phyloP scores from a whole-genome alignment of 2,113 vertebrate species.

The Phyllopteryx taeniolatus region DNA sequence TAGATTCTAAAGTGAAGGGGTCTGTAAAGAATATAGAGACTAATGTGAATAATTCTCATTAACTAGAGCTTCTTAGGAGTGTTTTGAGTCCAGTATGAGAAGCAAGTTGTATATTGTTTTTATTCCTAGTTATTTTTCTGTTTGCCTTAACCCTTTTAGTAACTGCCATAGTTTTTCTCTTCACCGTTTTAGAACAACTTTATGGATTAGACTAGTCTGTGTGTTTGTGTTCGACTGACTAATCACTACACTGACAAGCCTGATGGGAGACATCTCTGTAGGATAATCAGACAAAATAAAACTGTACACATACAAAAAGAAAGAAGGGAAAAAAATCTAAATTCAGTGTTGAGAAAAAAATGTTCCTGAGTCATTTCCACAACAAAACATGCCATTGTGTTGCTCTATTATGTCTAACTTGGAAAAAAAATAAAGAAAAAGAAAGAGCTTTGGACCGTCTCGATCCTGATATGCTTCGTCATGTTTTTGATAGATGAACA shows the following conservation, averaged over 20 bases:
- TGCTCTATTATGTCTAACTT: conserved; percentile 48
- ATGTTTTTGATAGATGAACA: conserved; percentile 48
- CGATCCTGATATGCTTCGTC: conserved; percentile 37
- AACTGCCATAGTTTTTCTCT: conserved; percentile 35
- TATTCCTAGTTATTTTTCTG: conserved; percentile 65
- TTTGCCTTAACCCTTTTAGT: conserved; percentile 70
- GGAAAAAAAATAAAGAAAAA: not conserved
- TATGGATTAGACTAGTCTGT: conserved; percentile 28
- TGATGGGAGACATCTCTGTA: conserved; percentile 28
- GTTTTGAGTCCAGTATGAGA: conserved; percentile 37
- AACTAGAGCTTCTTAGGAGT: conserved; percentile 55
- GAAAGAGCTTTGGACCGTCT: conserved; percentile 33
- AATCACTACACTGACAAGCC: conserved; percentile 16
- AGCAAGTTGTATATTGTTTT: conserved; percentile 65
- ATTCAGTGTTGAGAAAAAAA: conserved; percentile 29
- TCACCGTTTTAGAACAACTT: conserved; percentile 33
- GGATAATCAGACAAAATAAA: conserved; percentile 23
- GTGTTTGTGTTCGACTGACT: conserved; percentile 21
- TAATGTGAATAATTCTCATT: conserved; percentile 57
- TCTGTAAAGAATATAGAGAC: conserved; percentile 62
- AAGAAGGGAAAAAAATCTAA: not conserved
- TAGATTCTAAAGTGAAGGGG: conserved; percentile 60
- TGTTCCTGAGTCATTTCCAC: conserved; percentile 46
- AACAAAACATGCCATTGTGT: conserved; percentile 40
- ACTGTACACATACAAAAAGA: conserved; percentile 42